phyloP scores from a whole-genome alignment of 2,113 vertebrate genomes.

The Girardinichthys multiradiatus region DNA sequence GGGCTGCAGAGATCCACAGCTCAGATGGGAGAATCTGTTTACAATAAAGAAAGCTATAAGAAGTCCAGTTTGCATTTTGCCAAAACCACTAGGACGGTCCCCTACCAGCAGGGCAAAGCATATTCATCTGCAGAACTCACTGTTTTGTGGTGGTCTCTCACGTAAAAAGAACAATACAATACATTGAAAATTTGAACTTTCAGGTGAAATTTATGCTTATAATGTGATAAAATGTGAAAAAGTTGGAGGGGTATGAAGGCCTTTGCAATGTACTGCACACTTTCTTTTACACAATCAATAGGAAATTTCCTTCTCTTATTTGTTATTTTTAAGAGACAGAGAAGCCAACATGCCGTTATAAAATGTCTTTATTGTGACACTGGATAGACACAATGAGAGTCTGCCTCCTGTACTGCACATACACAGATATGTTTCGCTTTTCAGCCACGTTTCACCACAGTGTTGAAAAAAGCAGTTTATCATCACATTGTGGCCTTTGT shows the following conservation, averaged over 20 bases:
- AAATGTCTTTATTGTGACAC: constrained; percentile 69
- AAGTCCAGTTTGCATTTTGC: neutral
- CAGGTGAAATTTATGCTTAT: too few relatives aligned
- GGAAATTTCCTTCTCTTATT: neutral
- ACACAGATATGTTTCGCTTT: constrained; percentile 36
- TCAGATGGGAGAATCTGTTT: neutral
- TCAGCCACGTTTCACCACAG: constrained; percentile 53
- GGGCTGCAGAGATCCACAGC: neutral
- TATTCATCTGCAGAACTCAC: neutral
- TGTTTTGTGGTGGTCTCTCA: too few relatives aligned
- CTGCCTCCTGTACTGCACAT: constrained; percentile 35
- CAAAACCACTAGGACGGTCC: neutral
- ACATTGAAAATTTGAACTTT: too few relatives aligned
- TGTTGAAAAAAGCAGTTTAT: constrained; percentile 18
- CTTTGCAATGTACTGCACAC: neutral
- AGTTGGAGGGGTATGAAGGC: neutral
- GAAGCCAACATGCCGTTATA: constrained; percentile 41
- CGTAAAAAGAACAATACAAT: too few relatives aligned
- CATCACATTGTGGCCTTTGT: constrained; percentile 20
- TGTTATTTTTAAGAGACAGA: constrained; percentile 30
- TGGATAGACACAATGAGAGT: constrained; percentile 44
- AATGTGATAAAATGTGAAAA: neutral
- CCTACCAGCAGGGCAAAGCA: neutral
- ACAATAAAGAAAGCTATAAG: too few relatives aligned
- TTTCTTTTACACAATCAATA: neutral